Evolutionary conservation across 2,888 invertebrate genomes (phyloP), one percentile per base, ranked within the genome.

Genomic region (Agrenia bidenticulata): DNA sequence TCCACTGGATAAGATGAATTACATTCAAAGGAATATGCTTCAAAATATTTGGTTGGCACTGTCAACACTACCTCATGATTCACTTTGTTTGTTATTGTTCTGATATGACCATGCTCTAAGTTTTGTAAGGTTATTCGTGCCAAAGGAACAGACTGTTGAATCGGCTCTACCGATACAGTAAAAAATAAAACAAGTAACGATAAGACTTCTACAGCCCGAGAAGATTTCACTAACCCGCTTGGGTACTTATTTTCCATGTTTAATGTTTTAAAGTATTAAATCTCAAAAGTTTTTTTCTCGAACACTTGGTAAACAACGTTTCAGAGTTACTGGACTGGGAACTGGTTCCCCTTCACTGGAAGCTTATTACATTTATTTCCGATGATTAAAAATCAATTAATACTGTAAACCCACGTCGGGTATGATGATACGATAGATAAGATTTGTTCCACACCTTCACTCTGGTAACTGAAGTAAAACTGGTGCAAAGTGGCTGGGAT

Each of bases 11-110:
- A 72, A 1, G 67, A 67, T 15, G 70, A 70, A 63, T 73, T 73
- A 39, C 73, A 73, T 49, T 73, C 70, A 41, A 72, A 72, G 37
- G 66, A 55, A 42, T 73, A 73, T 1, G 70, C 69, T 60, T 73
- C 68, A 63, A 67, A 69, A 19, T 72, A 72, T 2, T 64, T 51
- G n/a, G 69, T 61, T 1, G 64, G 55, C 27, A 67, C 64, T 5
- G 67, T 70, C 11, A 73, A 42, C 1, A 69, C 64, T 11, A 73
- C 72, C 50, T 72, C 72, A 7, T 63, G 55, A 55, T 73, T 69
- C 19, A 63, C 63, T 32, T 45, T 37, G 9, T 73, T 70, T 5
- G 69, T 66, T 7, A 73, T 45, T 11, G 65, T 54, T 61, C 70
- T 51, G 2, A 73, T 49, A 15, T 57, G 49, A 2, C 73, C 73